Base-by-base conservation (phyloP, 2,888 invertebrate species). In the Boloria euphrosyne region DNA sequence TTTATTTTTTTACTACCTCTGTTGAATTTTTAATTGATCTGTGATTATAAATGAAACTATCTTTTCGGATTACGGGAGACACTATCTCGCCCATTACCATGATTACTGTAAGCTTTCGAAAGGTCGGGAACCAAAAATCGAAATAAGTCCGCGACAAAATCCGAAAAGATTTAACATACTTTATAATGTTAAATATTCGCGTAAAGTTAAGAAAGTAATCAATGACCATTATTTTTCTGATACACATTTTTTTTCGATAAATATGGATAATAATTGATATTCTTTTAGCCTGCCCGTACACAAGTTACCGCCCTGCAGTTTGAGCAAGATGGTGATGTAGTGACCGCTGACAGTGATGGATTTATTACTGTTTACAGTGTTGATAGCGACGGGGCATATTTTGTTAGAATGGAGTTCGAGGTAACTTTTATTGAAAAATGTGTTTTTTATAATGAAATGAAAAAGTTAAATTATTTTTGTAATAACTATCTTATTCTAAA, bases 311-410 rank as follows among this genome's bases (percentile, higher is more conserved):
- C 97, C 68, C 93, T 98, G 17, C 97, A 97, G 79, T 98, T 98
- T 79, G 97, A 97, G 78, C 96, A 96, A 84, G 97, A 97, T 80
- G 98, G 98, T 6, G 98, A 98, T 81, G 97, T 98, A 1, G 96
- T 98, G 54, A 97, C 97, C 0, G 98, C 97, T 0, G 98, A 98
- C 79, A 96, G 96, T 69, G 97, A 97, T 81, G 98, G 98, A 7
- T 97, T 97, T 77, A 96, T 98, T 71, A 97, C 97, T 4, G 95
- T 98, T 67, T 98, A 98, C 86, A 96, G 96, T 70, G 96, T 97
- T 0, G 97, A 97, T 80, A 96, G 96, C 38, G 97, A 97, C 78
- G 97, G 97, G 0, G 96, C 97, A 1, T 97, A 97, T 84, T 97
- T 97, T 78, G 96, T 97, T 4, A 93, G 97, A 72, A 96, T 96